Percentiles rank a stretch among this genome's conserved stretches.
These are phyloP conservation scores for Parnassius mnemosyne DNA, from an alignment of 2,888 invertebrate genomes.

Conservation along the genomic window DNA sequence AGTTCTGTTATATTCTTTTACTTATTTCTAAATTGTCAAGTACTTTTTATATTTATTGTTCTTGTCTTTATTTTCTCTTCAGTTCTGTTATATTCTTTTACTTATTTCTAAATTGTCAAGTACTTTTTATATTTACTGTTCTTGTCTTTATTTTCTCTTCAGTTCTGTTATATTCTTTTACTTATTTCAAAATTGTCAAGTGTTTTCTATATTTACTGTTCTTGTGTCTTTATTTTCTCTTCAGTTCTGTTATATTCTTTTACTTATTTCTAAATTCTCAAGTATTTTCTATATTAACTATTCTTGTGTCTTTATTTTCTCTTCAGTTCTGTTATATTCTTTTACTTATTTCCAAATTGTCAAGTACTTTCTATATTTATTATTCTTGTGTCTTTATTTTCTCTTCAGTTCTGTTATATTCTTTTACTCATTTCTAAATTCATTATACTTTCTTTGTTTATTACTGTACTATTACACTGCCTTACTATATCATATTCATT, in stretches of 20 bases:
- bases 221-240: background rate
- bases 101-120: background rate
- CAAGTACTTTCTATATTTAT: too few species aligned
- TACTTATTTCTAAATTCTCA: too few species aligned
- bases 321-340: background rate
- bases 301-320: background rate
- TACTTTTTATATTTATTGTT: background rate
- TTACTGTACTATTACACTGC: too few species aligned
- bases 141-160: background rate
- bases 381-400: too few species aligned
- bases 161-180: background rate
- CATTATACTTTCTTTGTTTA: too few species aligned
- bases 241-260: background rate
- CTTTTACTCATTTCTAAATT: background rate
- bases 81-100: background rate
- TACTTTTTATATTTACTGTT: too few species aligned
- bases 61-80: background rate
- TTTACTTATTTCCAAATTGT: background rate
- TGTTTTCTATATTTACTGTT: background rate
- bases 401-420: background rate
- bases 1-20: background rate
- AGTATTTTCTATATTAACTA: too few species aligned
- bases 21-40: constrained; percentile 1
- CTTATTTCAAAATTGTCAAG: constrained; percentile 2
- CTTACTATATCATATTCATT: too few species aligned